These are phyloP conservation scores for Parauchenoglanis punctatus DNA, from an alignment of 2,797 vertebrate genomes.

Conservation along the genomic window DNA sequence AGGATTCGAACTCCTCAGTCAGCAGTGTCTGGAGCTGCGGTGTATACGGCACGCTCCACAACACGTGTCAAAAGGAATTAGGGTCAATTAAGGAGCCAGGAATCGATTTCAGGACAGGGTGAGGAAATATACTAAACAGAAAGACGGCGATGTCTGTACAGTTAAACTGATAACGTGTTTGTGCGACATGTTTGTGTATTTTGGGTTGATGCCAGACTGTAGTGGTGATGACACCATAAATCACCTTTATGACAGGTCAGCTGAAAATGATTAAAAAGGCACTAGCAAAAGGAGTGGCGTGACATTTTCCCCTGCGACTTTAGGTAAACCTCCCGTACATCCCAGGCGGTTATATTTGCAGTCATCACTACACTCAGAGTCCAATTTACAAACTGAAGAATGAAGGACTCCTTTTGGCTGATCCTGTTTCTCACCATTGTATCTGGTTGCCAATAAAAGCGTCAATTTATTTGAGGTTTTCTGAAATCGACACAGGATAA, in stretches of 20 bases:
- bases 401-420: neutral
- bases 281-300: neutral
- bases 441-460: neutral
- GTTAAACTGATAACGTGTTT: neutral
- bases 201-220: neutral
- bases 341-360: too few species aligned
- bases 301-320: neutral
- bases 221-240: neutral
- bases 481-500: too few species aligned
- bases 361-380: too few species aligned
- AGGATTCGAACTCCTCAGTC: neutral
- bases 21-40: neutral
- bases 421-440: neutral
- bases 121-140: neutral
- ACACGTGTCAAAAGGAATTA: neutral
- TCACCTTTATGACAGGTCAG: neutral
- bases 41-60: neutral
- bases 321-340: neutral
- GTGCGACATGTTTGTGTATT: neutral
- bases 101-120: neutral
- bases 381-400: neutral
- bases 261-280: too few species aligned
- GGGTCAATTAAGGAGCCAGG: neutral
- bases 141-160: neutral
- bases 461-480: too few species aligned